phyloP scores from a whole-genome alignment of 2,113 vertebrate species.

The Serinus canaria region DNA sequence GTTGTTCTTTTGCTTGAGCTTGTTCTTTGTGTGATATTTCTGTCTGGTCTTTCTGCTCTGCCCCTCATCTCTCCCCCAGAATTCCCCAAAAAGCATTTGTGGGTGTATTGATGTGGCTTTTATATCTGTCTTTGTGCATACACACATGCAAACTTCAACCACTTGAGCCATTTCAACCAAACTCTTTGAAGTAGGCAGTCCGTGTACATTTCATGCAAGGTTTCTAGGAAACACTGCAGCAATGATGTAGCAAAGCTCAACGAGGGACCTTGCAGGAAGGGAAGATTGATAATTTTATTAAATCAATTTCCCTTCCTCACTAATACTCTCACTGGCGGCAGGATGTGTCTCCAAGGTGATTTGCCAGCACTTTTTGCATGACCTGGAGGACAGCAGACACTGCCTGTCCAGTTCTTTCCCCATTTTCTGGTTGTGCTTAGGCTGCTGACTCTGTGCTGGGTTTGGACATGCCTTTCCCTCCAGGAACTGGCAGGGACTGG shows the following conservation, averaged over 20 bases:
- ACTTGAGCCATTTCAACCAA: not conserved
- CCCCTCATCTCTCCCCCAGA: not conserved
- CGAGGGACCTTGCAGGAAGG: not conserved
- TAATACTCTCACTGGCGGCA: not conserved
- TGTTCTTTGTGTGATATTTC: not conserved
- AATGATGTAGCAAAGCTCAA: not conserved
- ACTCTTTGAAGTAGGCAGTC: not conserved
- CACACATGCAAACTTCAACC: not conserved
- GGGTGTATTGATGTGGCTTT: not conserved
- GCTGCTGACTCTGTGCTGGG: not conserved
- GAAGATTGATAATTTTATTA: not conserved
- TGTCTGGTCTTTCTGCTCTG: not conserved
- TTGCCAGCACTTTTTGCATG: not conserved
- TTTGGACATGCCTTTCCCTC: not conserved
- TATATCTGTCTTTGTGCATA: accelerated
- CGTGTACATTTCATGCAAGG: accelerated
- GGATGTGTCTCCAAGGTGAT: not conserved
- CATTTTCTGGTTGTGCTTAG: not conserved
- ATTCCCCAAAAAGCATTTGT: not conserved
- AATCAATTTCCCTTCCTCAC: not conserved
- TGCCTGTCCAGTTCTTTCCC: not conserved
- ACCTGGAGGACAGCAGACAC: not conserved
- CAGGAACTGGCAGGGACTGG: not conserved
- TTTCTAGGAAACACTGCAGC: not conserved
- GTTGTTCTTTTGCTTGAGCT: not conserved